Evolutionary conservation across 1,140 invertebrate species (phyloP), one percentile per base, ranked within the genome.

Genomic region (Tetranychus urticae): DNA sequence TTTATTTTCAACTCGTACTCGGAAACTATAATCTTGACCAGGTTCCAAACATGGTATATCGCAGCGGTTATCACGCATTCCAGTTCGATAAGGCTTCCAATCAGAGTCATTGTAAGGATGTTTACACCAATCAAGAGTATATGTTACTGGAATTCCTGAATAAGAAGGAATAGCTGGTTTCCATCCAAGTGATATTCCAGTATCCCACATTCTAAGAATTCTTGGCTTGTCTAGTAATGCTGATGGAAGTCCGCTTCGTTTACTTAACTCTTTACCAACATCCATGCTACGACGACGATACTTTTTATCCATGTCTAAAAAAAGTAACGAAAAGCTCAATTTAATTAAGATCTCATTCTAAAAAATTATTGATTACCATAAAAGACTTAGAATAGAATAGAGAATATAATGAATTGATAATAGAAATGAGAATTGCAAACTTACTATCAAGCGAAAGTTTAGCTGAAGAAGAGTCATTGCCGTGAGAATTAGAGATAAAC

Each of bases 1-100:
- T 71, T 89, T 88, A 70, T 94, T 94, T 69, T 93, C 88, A 2
- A 93, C 90, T n/a, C 89, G 79, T 36, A 94, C 79, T 54, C 90
- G 77, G 75, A 93, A 93, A 69, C 84, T 84, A 73, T 92, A 93
- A 73, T 93, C 88, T 59, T 83, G 77, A 73, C 85, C 85, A 0
- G 88, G 87, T 67, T 85, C 81, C 46, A 86, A 75, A 70, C 84
- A 85, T 36, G 80, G 76, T 56, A 93, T 83, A 67, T 89, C 86
- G 69, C 85, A 88, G 33, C 80, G 79, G 67, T 84, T 88, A 50
- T 84, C 85, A 62, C 85, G 78, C 6, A 92, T 78, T 4, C 86
- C 85, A 33, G 82, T 80, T 62, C 83, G 78, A 0, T 83, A 80
- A 0, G 84, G 85, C 65, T 85, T 84, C 88, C 88, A 87, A 67